Evolutionary conservation across 2,113 vertebrate genomes (phyloP).

Genomic region (Oreotragus oreotragus): DNA sequence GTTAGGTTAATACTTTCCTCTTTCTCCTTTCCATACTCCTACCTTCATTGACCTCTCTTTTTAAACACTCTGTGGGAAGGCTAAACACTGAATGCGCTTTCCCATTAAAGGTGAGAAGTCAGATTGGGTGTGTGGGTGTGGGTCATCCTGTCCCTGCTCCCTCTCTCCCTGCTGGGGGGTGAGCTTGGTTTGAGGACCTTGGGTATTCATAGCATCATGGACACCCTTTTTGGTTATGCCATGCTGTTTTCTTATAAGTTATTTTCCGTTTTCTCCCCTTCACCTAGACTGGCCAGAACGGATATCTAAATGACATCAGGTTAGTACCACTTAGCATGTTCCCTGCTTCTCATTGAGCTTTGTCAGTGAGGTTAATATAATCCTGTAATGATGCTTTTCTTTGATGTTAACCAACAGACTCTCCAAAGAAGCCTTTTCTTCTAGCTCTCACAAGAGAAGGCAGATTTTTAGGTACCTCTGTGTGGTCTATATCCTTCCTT

Average conservation of each 20-base stretch:
- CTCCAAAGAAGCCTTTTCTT: slow-evolving; percentile 94
- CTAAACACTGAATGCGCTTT: slow-evolving; percentile 42
- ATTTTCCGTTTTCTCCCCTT: slow-evolving; percentile 76
- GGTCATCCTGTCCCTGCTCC: slow-evolving; percentile 56
- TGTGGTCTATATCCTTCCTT: slow-evolving; percentile 69
- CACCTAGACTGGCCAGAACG: slow-evolving; percentile 95
- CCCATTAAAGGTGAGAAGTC: slow-evolving; percentile 55
- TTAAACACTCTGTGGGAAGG: slow-evolving; percentile 52
- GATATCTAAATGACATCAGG: slow-evolving; percentile 97
- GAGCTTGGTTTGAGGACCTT: slow-evolving; percentile 45
- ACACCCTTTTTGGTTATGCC: slow-evolving; percentile 71
- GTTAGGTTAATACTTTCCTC: slow-evolving; percentile 44
- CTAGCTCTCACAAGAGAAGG: slow-evolving; percentile 94
- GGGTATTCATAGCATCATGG: slow-evolving; percentile 62
- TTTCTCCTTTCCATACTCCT: slow-evolving; percentile 51
- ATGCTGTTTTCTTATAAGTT: slow-evolving; percentile 73
- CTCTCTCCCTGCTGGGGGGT: slow-evolving; percentile 52
- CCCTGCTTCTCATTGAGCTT: slow-evolving; percentile 55
- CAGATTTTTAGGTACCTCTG: slow-evolving; percentile 95
- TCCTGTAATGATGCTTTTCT: slow-evolving; percentile 77
- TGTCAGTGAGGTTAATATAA: slow-evolving; percentile 53
- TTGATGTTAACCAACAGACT: slow-evolving; percentile 91
- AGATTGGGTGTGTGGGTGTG: slow-evolving; percentile 48
- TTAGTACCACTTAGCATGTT: slow-evolving; percentile 79
- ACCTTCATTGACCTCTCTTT: slow-evolving; percentile 37